phyloP scores from a whole-genome alignment of 2,888 invertebrate genomes.

The Macrophya annulata region DNA sequence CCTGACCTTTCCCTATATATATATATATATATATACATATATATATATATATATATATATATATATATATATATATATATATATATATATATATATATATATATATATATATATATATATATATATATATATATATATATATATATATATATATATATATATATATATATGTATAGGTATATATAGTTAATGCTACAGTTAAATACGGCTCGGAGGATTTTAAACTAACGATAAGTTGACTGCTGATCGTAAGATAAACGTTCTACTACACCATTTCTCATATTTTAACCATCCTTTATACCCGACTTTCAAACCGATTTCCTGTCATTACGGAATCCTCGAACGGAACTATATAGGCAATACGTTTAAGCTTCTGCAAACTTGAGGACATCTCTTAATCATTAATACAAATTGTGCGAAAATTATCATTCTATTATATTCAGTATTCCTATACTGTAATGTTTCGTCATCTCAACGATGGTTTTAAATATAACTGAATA shows the following conservation, averaged over 20 bases:
- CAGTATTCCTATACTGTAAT: not conserved
- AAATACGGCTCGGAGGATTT: conserved; percentile 40
- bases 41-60: no score
- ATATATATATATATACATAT: no score
- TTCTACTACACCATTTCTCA: not conserved
- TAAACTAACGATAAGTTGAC: conserved; percentile 42
- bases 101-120: not conserved
- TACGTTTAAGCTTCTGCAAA: not conserved
- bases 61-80: not conserved
- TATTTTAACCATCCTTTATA: conserved; percentile 17
- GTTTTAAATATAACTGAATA: not conserved
- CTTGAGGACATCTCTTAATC: conserved; percentile 7
- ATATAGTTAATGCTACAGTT: conserved; percentile 30
- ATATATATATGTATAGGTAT: no score
- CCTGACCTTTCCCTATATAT: conserved; percentile 27
- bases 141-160: no score
- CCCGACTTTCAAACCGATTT: conserved; percentile 34
- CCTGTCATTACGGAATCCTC: conserved; percentile 21
- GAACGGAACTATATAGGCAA: conserved; percentile 10
- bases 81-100: not conserved
- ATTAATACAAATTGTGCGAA: not conserved
- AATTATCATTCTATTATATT: not conserved
- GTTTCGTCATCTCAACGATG: no score
- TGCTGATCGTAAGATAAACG: conserved; percentile 47
- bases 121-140: not conserved